Conservation (phyloP, 2,888 invertebrate species). For the Abscondita cerata region DNA sequence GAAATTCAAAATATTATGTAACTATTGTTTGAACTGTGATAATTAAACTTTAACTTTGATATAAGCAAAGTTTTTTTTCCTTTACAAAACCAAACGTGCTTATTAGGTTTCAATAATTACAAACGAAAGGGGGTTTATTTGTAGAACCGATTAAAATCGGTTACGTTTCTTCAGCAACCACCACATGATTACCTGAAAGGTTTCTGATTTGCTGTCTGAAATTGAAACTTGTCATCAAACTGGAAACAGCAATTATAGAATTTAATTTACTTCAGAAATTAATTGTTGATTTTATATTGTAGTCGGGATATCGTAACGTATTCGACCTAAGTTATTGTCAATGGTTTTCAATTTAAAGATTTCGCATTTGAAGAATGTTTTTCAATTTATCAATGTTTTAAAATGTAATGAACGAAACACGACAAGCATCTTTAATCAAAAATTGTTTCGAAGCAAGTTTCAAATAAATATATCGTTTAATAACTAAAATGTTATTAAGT, state of each 20-base stretch:
- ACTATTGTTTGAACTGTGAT: constrained; percentile 28
- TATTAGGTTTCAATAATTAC: constrained; percentile 53
- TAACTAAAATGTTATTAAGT: too few relatives aligned
- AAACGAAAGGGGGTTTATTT: constrained; percentile 52
- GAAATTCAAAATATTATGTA: constrained; percentile 28
- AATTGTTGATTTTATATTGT: constrained; percentile 41
- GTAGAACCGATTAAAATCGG: constrained; percentile 52
- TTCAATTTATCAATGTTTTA: too few relatives aligned
- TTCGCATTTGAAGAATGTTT: too few relatives aligned
- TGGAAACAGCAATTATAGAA: constrained; percentile 34
- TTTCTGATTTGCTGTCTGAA: constrained; percentile 52
- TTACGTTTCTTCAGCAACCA: constrained; percentile 52
- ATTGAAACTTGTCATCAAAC: constrained; percentile 52
- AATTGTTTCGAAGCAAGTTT: too few relatives aligned
- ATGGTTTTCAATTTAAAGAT: constrained; percentile 1
- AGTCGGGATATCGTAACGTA: constrained; percentile 8
- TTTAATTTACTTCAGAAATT: constrained; percentile 52
- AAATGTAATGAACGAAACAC: too few relatives aligned
- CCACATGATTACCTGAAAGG: constrained; percentile 54
- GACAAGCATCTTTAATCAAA: too few relatives aligned
- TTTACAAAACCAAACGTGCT: constrained; percentile 14
- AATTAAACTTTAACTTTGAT: constrained; percentile 2
- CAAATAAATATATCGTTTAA: too few relatives aligned
- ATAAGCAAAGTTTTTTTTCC: background rate
- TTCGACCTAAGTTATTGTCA: background rate